Evolutionary conservation across 2,797 vertebrate genomes (phyloP), one percentile per base, ranked within the genome.

Genomic region (Labeo calbasu): DNA sequence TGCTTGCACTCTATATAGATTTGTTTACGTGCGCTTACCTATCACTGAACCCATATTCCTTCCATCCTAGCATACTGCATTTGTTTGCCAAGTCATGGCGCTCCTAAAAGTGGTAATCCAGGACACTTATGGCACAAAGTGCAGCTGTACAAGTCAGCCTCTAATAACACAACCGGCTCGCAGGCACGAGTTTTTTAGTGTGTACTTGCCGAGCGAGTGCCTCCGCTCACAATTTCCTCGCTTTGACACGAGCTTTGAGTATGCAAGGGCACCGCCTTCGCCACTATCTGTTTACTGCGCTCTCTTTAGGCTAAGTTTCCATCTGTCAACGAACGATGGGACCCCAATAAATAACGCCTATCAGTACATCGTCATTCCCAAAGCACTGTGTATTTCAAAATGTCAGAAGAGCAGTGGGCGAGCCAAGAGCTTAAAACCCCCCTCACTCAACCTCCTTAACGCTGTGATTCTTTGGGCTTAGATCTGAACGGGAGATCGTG

Each of bases 1-100:
- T 88, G 92, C 92, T 92, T 92, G 92, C 91, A 82, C 85, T 84
- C 55, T 81, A 93, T 93, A 93, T 93, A 93, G 93, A 91, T 90
- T 55, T 87, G 85, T 91, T 92, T 89, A 90, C 89, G 89, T 85
- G 86, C 88, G 80, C 81, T 84, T 80, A 43, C 87, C 90, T 86
- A 86, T 87, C 83, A 81, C 89, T 87, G 88, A 89, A 90, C 59
- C 3, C 51, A 19, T 63, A 78, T 71, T 65, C 28, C 43, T 72
- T 65, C 82, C 53, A 61, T 72, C 55, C 25, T 72, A 57, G 28
- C 68, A 55, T 10, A 57, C 36, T 2, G 13, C 23, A 57, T 84
- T 75, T 69, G 51, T 70, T 71, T 78, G 51, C 75, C 65, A 84
- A 84, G 25, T 48, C 72, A 17, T 63, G 36, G 36, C 40, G 13